These are phyloP conservation scores for Calephelis virginiensis DNA, from an alignment of 1,140 invertebrate genomes.

Conservation along the genomic window DNA sequence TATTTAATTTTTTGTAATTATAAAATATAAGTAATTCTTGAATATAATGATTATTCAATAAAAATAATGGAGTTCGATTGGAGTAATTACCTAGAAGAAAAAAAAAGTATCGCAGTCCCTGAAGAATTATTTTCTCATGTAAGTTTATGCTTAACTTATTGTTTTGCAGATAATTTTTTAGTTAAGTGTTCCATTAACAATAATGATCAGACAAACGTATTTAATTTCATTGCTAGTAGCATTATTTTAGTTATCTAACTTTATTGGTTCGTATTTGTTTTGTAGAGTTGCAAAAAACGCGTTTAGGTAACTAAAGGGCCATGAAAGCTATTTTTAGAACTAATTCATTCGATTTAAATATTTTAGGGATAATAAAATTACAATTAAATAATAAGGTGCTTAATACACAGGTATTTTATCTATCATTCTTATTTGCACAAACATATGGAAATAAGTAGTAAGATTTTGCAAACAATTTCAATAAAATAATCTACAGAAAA, in stretches of 20 bases:
- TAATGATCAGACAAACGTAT: background rate
- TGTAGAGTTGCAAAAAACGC: background rate
- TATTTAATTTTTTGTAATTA: background rate
- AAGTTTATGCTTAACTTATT: slow-evolving; percentile 39
- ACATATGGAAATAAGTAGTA: slow-evolving; percentile 29
- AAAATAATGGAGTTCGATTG: slow-evolving; percentile 61
- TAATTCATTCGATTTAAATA: slow-evolving; percentile 16
- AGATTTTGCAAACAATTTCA: no score
- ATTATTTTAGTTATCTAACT: background rate
- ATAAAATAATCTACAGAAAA: no score
- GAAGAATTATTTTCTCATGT: slow-evolving; percentile 75
- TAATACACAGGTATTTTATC: background rate
- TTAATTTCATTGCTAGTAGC: background rate
- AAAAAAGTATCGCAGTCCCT: slow-evolving; percentile 60
- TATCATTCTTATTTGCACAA: slow-evolving; percentile 38
- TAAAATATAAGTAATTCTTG: background rate
- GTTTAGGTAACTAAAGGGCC: slow-evolving; percentile 26
- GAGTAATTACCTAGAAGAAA: slow-evolving; percentile 67
- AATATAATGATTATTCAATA: slow-evolving; percentile 26
- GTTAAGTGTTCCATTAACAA: no score
- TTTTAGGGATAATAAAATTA: background rate
- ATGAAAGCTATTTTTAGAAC: slow-evolving; percentile 39
- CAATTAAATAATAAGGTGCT: background rate
- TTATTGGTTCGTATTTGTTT: background rate
- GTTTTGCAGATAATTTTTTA: background rate